A percentile compares a stretch with the other conserved stretches of the same genome.
These are phyloP conservation scores for Aurelia aurita complex sp. Pacific DNA, from an alignment of 30 jellyfish, hydroid and myxozoan genomes.

Conservation along the genomic window DNA sequence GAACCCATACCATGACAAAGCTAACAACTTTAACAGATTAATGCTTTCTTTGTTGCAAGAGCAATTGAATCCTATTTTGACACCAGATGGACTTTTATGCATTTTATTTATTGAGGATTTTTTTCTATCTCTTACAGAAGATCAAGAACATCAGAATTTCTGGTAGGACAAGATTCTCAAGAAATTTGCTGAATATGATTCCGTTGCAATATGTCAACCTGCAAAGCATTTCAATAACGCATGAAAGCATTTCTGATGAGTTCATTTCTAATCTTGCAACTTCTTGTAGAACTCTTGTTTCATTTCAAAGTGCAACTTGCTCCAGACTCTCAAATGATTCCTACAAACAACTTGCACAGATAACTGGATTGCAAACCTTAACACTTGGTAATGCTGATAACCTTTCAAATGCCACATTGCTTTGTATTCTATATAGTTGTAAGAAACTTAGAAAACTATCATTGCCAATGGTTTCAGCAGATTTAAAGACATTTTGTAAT, in stretches of 20 bases:
- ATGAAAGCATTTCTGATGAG: slow-evolving; percentile 41
- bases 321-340: slow-evolving; percentile 16
- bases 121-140: slow-evolving; percentile 18
- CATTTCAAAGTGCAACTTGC: slow-evolving; percentile 48
- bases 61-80: too few species aligned
- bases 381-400: slow-evolving; percentile 67
- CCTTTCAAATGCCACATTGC: slow-evolving; percentile 29
- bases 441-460: slow-evolving; percentile 14
- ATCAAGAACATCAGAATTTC: slow-evolving; percentile 45
- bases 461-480: slow-evolving; percentile 36
- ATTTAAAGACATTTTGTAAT: slow-evolving; percentile 5
- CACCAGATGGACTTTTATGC: too few species aligned
- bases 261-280: slow-evolving; percentile 18
- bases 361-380: slow-evolving; percentile 1
- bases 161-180: slow-evolving; percentile 52
- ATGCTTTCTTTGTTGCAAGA: too few species aligned
- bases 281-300: slow-evolving; percentile 19
- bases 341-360: slow-evolving; percentile 5
- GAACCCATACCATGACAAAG: too few species aligned
- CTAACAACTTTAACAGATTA: too few species aligned
- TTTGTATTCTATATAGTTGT: slow-evolving; percentile 15
- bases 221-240: slow-evolving; percentile 26
- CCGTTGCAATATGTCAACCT: slow-evolving; percentile 48
- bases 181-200: slow-evolving; percentile 20
- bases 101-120: too few species aligned